These are phyloP conservation scores for Sinocyclocheilus anophthalmus DNA, from an alignment of 2,113 vertebrate species.

Conservation along the genomic window DNA sequence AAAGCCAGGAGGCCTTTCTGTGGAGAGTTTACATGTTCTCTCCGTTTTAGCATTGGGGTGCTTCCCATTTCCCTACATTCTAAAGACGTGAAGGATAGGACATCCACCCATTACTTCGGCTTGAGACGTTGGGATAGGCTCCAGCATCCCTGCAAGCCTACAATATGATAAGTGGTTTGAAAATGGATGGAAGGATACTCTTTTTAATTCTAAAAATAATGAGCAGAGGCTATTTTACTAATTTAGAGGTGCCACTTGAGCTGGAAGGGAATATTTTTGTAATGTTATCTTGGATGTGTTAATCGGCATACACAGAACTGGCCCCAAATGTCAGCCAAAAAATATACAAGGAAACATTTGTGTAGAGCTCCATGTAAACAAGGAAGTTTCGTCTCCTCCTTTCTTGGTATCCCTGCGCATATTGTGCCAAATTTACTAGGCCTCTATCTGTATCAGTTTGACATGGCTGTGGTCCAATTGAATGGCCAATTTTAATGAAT, in stretches of 20 bases:
- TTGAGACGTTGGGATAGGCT: not conserved
- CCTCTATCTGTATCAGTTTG: slow-evolving; percentile 22
- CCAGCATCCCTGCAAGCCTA: not conserved
- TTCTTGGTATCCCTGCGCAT: not conserved
- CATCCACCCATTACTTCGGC: not conserved
- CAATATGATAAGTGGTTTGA: not conserved
- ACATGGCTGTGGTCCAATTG: slow-evolving; percentile 27
- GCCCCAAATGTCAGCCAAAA: not conserved
- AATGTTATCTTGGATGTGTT: not conserved
- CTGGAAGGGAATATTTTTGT: not conserved
- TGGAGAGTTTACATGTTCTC: not conserved
- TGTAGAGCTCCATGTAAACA: not conserved
- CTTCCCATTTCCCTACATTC: not conserved
- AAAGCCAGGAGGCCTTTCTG: not conserved
- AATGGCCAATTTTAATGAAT: slow-evolving; percentile 34
- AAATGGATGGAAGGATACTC: not conserved
- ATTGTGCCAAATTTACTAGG: not conserved
- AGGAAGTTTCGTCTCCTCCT: not conserved
- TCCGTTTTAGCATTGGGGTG: no score
- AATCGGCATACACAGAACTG: not conserved
- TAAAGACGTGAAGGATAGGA: not conserved
- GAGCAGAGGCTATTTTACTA: not conserved
- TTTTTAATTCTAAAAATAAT: not conserved
- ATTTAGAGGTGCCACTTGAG: not conserved
- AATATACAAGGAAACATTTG: not conserved